Percentiles rank a stretch among this genome's conserved stretches.
phyloP scores from a whole-genome alignment of 2,888 invertebrate genomes.

The Leucoma salicis region DNA sequence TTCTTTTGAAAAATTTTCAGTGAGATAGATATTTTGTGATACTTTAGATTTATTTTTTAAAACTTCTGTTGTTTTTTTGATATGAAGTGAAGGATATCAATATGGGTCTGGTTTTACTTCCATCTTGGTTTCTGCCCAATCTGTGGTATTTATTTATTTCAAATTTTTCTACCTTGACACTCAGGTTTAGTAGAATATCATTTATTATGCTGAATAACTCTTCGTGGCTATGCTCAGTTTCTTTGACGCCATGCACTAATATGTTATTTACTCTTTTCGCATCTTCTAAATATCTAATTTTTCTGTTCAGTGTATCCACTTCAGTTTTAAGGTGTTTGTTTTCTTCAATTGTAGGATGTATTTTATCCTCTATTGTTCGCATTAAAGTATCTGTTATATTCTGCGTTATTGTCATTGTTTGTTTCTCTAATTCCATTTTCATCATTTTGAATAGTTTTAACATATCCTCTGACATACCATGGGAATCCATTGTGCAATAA shows the following conservation, averaged over 20 bases:
- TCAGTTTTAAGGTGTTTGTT: no score
- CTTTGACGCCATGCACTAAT: conserved; percentile 14
- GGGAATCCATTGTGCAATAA: no score
- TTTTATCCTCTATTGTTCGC: no score
- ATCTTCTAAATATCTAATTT: conserved; percentile 11
- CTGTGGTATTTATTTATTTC: conserved; percentile 14
- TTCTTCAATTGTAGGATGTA: no score
- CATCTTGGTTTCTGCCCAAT: conserved; percentile 10
- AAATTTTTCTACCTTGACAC: conserved; percentile 5
- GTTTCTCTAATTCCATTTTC: no score
- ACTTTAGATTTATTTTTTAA: conserved; percentile 15
- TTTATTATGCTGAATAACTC: conserved; percentile 4
- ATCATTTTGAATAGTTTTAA: no score
- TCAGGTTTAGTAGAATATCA: neutral
- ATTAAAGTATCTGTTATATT: no score
- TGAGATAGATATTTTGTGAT: conserved; percentile 10
- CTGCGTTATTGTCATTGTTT: no score
- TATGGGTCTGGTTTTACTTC: conserved; percentile 13
- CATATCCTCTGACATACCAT: no score
- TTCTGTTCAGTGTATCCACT: conserved; percentile 1
- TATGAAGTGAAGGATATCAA: conserved; percentile 8
- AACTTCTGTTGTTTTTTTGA: conserved; percentile 10
- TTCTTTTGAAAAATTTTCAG: neutral
- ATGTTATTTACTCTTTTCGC: conserved; percentile 12
- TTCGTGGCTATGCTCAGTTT: conserved; percentile 8